Base-by-base conservation (phyloP, 2,797 vertebrate genomes). In the Neostethus bicornis region DNA sequence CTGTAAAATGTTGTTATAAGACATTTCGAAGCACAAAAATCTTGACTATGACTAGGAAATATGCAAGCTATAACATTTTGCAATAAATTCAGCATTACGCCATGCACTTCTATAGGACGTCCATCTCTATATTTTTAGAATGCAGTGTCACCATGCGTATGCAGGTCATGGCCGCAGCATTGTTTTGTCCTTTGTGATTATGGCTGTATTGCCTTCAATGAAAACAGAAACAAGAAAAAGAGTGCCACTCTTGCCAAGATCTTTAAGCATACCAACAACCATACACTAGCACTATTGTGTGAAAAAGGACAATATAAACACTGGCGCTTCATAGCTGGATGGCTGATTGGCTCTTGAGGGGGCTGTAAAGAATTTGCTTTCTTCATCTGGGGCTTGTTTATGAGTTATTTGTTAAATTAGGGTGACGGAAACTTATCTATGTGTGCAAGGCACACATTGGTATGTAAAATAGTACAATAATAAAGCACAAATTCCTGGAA, bases 281-380 rank as follows among this genome's bases (percentile, higher is more conserved):
- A 0, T 61, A 77, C 79, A 81, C 75, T 72, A 79, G 65, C 73
- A 74, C 79, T 66, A 75, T 73, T 86, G 79, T 85, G 81, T 61
- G 61, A 58, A 65, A 73, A 67, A 61, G 65, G 59, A 73, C 67
- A 52, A 73, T 79, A 85, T 85, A 86, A 87, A 79, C 80, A 78
- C 42, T 42, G 57, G 56, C 75, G 67, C 82, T 90, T 87, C 74
- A 85, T 70, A 83, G 82, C 74, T 64, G 66, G 80, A 73, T 64
- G 79, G 63, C 77, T 90, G 88, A 89, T 89, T 87, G 84, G 87
- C 77, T 81, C 88, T 85, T 75, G 25, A 66, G 86, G 84, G 87
- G 49, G 60, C 41, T 49, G 66, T 85, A 88, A 89, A 87, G 76
- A 75, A 77, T 76, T 46, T 45, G 61, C 66, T 79, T 67, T 68